A percentile compares a stretch with the other conserved stretches of the same genome.
phyloP scores from a whole-genome alignment of 2,113 vertebrate species.

The Struthidea cinerea region DNA sequence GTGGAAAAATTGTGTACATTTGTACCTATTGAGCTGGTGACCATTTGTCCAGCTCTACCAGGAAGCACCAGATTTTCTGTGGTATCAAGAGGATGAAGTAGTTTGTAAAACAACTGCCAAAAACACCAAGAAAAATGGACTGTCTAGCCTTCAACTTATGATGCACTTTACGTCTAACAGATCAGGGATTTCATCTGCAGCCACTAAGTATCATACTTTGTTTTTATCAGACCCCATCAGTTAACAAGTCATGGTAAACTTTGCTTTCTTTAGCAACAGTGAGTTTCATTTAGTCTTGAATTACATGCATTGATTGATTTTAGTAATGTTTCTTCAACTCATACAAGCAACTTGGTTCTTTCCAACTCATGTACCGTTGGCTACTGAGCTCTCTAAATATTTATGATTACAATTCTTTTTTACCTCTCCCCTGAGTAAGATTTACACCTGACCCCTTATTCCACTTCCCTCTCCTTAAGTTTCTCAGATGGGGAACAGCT shows the following conservation, averaged over 20 bases:
- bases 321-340: not conserved
- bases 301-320: not conserved
- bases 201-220: not conserved
- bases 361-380: not conserved
- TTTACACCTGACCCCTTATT: not conserved
- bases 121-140: not conserved
- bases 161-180: not conserved
- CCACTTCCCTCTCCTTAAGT: not conserved
- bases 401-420: not conserved
- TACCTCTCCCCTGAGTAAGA: not conserved
- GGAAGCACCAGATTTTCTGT: not conserved
- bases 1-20: not conserved
- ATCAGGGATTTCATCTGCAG: not conserved
- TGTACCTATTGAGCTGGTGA: not conserved
- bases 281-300: not conserved
- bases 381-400: not conserved
- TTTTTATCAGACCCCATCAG: not conserved
- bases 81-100: not conserved
- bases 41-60: not conserved
- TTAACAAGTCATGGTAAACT: not conserved
- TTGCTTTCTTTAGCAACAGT: not conserved
- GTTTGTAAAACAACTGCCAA: not conserved
- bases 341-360: not conserved
- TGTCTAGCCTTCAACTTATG: not conserved
- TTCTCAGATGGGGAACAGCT: not conserved